These are phyloP conservation scores for Epistrophe grossulariae DNA, from an alignment of 2,888 invertebrate species.

Conservation along the genomic window DNA sequence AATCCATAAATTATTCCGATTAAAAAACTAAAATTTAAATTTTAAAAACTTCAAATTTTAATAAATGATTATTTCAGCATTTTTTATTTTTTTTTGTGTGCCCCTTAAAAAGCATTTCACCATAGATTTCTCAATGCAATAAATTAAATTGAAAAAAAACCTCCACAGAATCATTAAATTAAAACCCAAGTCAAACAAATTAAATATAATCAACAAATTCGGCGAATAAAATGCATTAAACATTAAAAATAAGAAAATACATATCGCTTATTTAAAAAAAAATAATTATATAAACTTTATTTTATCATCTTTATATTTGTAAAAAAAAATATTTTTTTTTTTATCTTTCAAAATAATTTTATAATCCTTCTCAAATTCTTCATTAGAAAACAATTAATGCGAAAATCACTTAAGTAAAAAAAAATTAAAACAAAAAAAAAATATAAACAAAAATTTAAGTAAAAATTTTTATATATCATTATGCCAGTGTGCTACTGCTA, in stretches of 20 bases:
- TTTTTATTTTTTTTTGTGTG: not conserved
- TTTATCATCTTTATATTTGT: conserved; percentile 48
- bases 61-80: conserved; percentile 16
- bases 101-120: conserved; percentile 17
- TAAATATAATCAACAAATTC: conserved; percentile 52
- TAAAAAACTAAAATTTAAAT: not conserved
- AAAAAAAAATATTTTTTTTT: conserved; percentile 7
- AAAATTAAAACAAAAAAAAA: conserved; percentile 43
- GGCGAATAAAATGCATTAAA: conserved; percentile 36
- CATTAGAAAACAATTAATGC: conserved; percentile 80
- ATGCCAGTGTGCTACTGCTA: conserved; percentile 52
- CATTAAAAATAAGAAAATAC: conserved; percentile 20
- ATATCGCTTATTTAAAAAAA: conserved; percentile 54
- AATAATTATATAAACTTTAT: conserved; percentile 9
- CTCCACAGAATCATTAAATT: conserved; percentile 25
- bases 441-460: conserved; percentile 45
- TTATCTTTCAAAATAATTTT: conserved; percentile 10
- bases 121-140: conserved; percentile 34
- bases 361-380: conserved; percentile 31
- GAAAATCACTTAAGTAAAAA: conserved; percentile 81
- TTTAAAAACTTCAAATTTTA: not conserved
- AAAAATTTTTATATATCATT: conserved; percentile 38
- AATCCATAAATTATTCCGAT: not conserved
- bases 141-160: conserved; percentile 6
- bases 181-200: conserved; percentile 15